Conservation (phyloP, 1,140 invertebrate species). For the Euwallacea similis region DNA sequence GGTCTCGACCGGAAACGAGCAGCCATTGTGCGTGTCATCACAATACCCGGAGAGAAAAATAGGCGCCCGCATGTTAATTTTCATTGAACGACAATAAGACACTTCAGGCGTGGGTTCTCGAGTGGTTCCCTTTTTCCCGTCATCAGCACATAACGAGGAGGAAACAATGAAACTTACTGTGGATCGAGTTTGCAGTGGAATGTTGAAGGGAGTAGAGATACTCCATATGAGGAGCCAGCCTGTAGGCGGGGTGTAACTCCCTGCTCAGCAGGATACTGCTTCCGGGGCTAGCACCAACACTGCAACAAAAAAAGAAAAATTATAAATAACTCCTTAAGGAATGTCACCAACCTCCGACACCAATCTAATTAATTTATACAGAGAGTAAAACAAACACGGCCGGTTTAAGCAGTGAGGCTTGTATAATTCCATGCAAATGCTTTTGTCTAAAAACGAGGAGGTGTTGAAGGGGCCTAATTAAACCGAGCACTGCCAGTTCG, state of each 20-base stretch:
- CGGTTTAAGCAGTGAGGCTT: neutral
- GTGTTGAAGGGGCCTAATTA: conserved; percentile 14
- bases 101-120: neutral
- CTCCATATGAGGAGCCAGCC: conserved; percentile 70
- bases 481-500: conserved; percentile 5
- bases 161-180: conserved; percentile 52
- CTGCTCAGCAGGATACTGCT: conserved; percentile 51
- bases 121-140: conserved; percentile 10
- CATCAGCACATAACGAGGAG: neutral
- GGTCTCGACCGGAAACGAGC: conserved; percentile 4
- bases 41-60: conserved; percentile 5
- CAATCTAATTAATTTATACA: neutral
- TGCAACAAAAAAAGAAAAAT: conserved; percentile 43
- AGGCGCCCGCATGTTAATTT: conserved; percentile 7
- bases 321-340: neutral
- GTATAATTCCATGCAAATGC: conserved; percentile 6
- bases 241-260: conserved; percentile 65
- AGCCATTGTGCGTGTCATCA: neutral
- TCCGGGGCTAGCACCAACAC: conserved; percentile 51
- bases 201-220: conserved; percentile 67
- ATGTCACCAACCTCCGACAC: neutral
- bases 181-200: conserved; percentile 59
- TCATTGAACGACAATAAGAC: neutral
- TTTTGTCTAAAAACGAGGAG: conserved; percentile 16
- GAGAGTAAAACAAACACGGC: neutral